phyloP scores from a whole-genome alignment of 2,797 vertebrate genomes.

The Tolypeutes matacus region DNA sequence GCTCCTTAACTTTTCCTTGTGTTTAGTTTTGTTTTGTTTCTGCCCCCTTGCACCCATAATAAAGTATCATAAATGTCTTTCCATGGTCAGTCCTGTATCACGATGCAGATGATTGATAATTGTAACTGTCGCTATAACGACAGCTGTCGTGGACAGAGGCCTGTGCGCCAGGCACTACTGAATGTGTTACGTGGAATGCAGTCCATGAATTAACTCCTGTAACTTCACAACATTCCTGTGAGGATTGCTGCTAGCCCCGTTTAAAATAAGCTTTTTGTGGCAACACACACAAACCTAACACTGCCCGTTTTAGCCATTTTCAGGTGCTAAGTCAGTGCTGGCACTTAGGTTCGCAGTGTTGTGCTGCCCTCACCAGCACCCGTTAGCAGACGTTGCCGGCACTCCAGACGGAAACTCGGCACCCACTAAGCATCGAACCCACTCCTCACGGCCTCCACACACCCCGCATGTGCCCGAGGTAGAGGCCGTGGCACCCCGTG shows the following conservation, averaged over 20 bases:
- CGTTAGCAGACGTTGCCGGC: too few relatives aligned
- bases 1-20: background rate
- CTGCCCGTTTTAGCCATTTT: too few relatives aligned
- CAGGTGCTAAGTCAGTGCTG: too few relatives aligned
- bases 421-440: too few relatives aligned
- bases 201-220: background rate
- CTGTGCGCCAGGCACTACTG: background rate
- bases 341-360: too few relatives aligned
- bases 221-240: background rate
- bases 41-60: background rate
- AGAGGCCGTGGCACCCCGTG: too few relatives aligned
- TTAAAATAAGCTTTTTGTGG: too few relatives aligned
- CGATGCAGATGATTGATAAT: constrained; percentile 28
- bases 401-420: too few relatives aligned
- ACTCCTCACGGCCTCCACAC: too few relatives aligned
- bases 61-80: constrained; percentile 29
- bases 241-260: background rate
- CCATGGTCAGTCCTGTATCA: constrained; percentile 65
- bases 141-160: background rate
- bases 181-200: background rate
- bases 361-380: too few relatives aligned
- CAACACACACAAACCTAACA: too few relatives aligned
- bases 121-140: background rate
- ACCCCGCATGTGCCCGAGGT: too few relatives aligned
- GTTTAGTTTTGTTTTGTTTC: background rate